These are phyloP conservation scores for Marmota monax DNA, from an alignment of 2,113 vertebrate species.

Conservation along the genomic window DNA sequence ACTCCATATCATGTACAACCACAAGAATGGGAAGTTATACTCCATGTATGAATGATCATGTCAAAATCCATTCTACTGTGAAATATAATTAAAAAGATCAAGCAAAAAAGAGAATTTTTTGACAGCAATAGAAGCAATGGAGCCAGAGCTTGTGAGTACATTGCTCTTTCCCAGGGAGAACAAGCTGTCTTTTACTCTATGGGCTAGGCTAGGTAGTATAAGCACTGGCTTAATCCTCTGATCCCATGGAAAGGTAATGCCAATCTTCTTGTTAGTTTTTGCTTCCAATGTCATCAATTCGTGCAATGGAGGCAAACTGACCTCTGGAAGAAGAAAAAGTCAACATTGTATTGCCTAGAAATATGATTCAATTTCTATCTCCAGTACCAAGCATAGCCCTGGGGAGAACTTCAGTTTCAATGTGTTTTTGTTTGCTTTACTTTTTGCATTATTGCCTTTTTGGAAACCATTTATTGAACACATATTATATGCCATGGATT, in stretches of 20 bases:
- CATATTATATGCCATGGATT: not conserved
- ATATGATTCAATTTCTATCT: not conserved
- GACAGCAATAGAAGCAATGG: not conserved
- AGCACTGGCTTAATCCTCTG: not conserved
- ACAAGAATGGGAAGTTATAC: too few species aligned
- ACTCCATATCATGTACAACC: too few species aligned
- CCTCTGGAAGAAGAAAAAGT: not conserved
- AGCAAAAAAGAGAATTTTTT: not conserved
- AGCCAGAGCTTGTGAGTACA: not conserved
- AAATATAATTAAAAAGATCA: too few species aligned
- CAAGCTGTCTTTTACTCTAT: not conserved
- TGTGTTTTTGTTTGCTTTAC: not conserved
- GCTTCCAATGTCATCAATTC: not conserved
- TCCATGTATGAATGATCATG: too few species aligned
- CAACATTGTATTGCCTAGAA: not conserved
- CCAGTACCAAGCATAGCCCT: not conserved
- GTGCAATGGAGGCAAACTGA: not conserved
- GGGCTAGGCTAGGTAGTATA: not conserved
- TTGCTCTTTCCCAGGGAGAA: not conserved
- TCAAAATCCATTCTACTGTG: too few species aligned
- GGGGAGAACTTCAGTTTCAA: not conserved
- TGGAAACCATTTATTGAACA: conserved; percentile 34
- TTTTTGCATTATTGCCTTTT: conserved; percentile 29
- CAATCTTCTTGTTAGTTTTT: not conserved
- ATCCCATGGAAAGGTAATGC: not conserved